A percentile compares a stretch with the other conserved stretches of the same genome.
phyloP scores from a whole-genome alignment of 2,888 invertebrate genomes.

The Allacma fusca region DNA sequence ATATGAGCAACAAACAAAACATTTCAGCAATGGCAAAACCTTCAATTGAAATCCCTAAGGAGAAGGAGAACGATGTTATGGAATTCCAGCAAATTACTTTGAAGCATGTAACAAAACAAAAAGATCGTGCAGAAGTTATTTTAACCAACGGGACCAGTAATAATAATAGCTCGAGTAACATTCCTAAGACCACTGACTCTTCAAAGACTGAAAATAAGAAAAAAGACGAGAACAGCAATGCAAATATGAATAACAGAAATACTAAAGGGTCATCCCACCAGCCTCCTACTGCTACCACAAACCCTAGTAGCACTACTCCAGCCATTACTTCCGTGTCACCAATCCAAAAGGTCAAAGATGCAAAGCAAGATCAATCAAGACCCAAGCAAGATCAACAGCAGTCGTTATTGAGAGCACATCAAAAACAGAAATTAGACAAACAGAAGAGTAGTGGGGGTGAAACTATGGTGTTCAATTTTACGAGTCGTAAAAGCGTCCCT shows the following conservation, averaged over 20 bases:
- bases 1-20: not conserved
- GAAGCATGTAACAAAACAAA: slow-evolving; percentile 30
- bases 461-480: slow-evolving; percentile 87
- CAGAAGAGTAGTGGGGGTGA: slow-evolving; percentile 56
- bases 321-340: not conserved
- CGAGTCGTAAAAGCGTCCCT: slow-evolving; percentile 80
- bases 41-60: slow-evolving; percentile 16
- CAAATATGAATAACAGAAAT: slow-evolving; percentile 5
- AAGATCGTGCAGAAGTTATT: slow-evolving; percentile 25
- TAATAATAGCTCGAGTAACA: slow-evolving; percentile 23
- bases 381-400: not conserved
- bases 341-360: slow-evolving; percentile 4
- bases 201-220: slow-evolving; percentile 18
- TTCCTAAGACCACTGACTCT: slow-evolving; percentile 28
- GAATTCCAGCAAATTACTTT: slow-evolving; percentile 43
- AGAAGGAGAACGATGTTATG: slow-evolving; percentile 37
- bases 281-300: not conserved
- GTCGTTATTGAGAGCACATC: slow-evolving; percentile 52
- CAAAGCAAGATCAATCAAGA: slow-evolving; percentile 16
- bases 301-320: not conserved
- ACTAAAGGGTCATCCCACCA: not conserved
- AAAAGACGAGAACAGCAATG: slow-evolving; percentile 39
- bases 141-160: slow-evolving; percentile 9
- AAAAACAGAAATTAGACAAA: slow-evolving; percentile 60
- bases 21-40: not conserved